Conservation (phyloP, 2,888 invertebrate genomes). For the Stegophylla sp. region DNA sequence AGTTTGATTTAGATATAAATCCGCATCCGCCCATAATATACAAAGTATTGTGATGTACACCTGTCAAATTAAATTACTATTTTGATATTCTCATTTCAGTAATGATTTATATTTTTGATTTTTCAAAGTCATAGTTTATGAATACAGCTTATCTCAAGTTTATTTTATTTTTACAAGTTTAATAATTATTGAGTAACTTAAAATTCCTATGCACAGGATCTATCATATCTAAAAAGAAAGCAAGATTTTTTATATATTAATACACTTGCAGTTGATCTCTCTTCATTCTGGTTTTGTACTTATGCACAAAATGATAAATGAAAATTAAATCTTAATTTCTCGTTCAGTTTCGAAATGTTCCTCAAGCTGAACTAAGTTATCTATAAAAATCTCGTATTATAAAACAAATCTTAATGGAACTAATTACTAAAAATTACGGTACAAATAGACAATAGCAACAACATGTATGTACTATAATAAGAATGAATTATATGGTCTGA, state of each 20-base stretch:
- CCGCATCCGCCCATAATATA: conserved; percentile 30
- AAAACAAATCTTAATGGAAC: conserved; percentile 49
- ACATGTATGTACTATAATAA: neutral
- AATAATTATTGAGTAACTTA: conserved; percentile 23
- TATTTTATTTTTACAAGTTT: neutral
- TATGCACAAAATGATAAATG: conserved; percentile 16
- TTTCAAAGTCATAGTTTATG: conserved; percentile 17
- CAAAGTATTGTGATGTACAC: conserved; percentile 33
- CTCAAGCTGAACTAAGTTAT: conserved; percentile 30
- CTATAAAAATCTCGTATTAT: conserved; percentile 5
- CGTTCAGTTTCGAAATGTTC: conserved; percentile 21
- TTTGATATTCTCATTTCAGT: conserved; percentile 13
- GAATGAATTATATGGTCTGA: conserved; percentile 53
- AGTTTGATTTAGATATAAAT: neutral
- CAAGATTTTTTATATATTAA: conserved; percentile 10
- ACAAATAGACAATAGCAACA: conserved; percentile 9
- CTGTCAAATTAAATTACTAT: conserved; percentile 25
- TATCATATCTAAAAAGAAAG: conserved; percentile 40
- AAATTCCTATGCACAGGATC: neutral
- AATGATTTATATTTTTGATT: conserved; percentile 24
- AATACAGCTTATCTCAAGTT: conserved; percentile 10
- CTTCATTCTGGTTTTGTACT: conserved; percentile 44
- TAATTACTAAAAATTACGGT: conserved; percentile 45
- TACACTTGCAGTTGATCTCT: conserved; percentile 33
- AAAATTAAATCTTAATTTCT: conserved; percentile 42